A percentile compares a stretch with the other conserved stretches of the same genome.
These are phyloP conservation scores for Drosophila hawaiiensis DNA, from an alignment of 2,888 invertebrate species.

Conservation along the genomic window DNA sequence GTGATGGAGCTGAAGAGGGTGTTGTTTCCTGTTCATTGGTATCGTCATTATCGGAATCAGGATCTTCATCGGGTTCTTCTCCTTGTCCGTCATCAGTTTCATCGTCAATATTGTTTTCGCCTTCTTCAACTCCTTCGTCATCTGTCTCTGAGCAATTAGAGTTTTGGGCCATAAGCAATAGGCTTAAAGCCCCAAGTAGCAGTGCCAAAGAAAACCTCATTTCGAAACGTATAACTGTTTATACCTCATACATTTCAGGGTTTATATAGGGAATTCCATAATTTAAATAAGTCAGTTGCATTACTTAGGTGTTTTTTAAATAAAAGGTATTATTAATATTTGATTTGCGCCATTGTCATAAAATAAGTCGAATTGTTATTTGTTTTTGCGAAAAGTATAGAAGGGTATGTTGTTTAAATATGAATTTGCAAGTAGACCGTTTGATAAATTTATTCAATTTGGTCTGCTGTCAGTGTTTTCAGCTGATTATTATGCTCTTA, in stretches of 20 bases:
- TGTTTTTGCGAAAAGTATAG: not conserved
- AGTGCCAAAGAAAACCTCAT: slow-evolving; percentile 23
- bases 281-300: not conserved
- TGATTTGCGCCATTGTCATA: not conserved
- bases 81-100: not conserved
- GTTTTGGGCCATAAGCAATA: slow-evolving; percentile 8
- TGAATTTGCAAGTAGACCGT: no score
- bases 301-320: slow-evolving; percentile 24
- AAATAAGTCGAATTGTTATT: not conserved
- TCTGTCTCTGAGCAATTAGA: not conserved
- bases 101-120: not conserved
- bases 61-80: no score
- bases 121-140: not conserved
- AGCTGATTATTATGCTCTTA: no score
- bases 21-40: no score
- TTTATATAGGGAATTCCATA: slow-evolving; percentile 15
- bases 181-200: slow-evolving; percentile 12
- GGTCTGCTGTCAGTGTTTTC: no score
- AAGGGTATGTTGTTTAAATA: no score
- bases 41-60: no score
- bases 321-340: not conserved
- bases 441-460: no score
- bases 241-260: not conserved
- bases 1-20: no score
- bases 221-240: slow-evolving; percentile 4